Conservation (phyloP, 2,113 vertebrate genomes). For the Mobula hypostoma region DNA sequence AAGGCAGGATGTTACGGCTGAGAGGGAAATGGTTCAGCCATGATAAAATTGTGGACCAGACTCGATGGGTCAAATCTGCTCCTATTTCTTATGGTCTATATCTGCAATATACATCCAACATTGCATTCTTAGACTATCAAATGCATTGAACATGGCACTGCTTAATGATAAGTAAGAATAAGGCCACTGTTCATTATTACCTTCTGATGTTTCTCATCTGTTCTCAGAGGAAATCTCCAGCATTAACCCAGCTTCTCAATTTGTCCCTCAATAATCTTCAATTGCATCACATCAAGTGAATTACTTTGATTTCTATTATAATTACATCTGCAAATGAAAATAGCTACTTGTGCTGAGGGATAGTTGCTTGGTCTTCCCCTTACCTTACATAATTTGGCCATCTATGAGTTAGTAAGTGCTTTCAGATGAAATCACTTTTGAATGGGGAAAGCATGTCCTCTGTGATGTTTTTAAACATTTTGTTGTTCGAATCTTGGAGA, state of each 20-base stretch:
- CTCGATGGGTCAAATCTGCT: too few relatives aligned
- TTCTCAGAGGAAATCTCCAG: neutral
- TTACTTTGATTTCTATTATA: neutral
- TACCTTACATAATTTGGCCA: neutral
- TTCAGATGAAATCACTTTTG: neutral
- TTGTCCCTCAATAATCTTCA: neutral
- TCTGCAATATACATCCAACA: too few relatives aligned
- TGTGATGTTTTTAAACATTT: neutral
- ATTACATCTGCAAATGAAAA: neutral
- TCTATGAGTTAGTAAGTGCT: neutral
- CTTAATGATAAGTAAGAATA: neutral
- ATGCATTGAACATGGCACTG: neutral
- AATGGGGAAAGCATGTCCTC: neutral
- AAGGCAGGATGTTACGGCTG: too few relatives aligned
- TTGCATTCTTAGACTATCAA: neutral
- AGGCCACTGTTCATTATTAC: neutral
- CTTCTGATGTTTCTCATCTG: neutral
- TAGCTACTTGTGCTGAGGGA: neutral
- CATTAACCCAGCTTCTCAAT: neutral
- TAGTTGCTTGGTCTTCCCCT: neutral
- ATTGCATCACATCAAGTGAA: neutral
- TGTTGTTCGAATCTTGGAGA: too few relatives aligned
- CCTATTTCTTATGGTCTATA: too few relatives aligned
- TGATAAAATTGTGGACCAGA: too few relatives aligned
- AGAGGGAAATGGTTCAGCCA: too few relatives aligned